These are phyloP conservation scores for Upupa epops DNA, from an alignment of 2,113 vertebrate genomes.

Conservation along the genomic window DNA sequence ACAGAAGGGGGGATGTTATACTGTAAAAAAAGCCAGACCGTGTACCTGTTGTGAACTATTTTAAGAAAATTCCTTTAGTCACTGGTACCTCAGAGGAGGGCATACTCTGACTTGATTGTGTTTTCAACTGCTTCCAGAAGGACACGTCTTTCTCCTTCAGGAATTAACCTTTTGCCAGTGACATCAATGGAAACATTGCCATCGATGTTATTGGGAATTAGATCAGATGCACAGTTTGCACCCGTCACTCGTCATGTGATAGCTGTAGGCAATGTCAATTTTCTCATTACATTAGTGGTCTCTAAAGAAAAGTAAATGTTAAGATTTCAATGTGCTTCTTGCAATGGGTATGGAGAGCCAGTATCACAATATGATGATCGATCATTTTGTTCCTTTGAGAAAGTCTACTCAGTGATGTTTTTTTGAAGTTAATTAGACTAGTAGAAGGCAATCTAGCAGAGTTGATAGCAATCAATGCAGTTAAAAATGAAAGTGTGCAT, in stretches of 20 bases:
- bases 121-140: not conserved
- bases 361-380: not conserved
- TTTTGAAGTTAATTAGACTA: conserved; percentile 40
- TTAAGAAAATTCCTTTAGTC: not conserved
- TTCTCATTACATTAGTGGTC: not conserved
- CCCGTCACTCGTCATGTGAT: not conserved
- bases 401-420: conserved; percentile 26
- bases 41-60: not conserved
- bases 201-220: not conserved
- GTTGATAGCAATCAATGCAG: conserved; percentile 62
- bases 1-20: not conserved
- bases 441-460: conserved; percentile 46
- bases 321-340: not conserved
- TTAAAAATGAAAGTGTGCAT: conserved; percentile 55
- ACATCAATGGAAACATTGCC: conserved; percentile 6
- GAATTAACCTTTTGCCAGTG: not conserved
- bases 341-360: not conserved
- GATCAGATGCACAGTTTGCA: not conserved
- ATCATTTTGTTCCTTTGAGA: conserved; percentile 29
- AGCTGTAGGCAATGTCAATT: not conserved
- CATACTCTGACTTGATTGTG: not conserved
- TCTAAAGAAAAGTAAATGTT: not conserved
- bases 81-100: not conserved
- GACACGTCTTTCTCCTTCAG: not conserved
- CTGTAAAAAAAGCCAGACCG: not conserved